phyloP scores from a whole-genome alignment of 2,113 vertebrate species.

The Psittacara wagleri region DNA sequence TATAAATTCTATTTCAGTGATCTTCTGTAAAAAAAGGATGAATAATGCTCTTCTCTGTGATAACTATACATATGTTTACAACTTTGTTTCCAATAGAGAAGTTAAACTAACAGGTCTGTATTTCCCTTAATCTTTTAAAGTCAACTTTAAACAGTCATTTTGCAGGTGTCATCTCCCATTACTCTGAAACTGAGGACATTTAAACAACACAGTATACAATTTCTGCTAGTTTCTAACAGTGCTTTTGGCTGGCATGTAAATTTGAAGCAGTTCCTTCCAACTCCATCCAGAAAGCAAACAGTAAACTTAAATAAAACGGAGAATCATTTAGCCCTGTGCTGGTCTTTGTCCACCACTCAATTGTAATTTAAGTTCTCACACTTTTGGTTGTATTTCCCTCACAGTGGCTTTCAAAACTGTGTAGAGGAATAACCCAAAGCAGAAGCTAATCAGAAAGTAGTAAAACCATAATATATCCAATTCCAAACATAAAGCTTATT shows the following conservation, averaged over 20 bases:
- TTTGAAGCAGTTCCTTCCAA: neutral
- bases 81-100: neutral
- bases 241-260: neutral
- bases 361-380: neutral
- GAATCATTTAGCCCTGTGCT: neutral
- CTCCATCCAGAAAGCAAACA: neutral
- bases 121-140: neutral
- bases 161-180: neutral
- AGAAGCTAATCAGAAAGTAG: neutral
- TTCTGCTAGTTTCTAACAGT: neutral
- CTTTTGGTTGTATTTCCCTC: neutral
- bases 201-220: neutral
- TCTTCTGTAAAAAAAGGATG: neutral
- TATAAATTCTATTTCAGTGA: neutral
- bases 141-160: neutral
- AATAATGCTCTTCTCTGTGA: neutral
- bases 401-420: neutral
- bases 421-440: neutral
- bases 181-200: neutral
- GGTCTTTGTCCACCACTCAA: neutral
- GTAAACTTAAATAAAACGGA: neutral
- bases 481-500: neutral
- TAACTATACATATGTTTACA: neutral
- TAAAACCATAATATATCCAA: neutral
- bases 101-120: neutral